These are phyloP conservation scores for Coenonympha glycerion DNA, from an alignment of 2,888 invertebrate genomes.

Conservation along the genomic window DNA sequence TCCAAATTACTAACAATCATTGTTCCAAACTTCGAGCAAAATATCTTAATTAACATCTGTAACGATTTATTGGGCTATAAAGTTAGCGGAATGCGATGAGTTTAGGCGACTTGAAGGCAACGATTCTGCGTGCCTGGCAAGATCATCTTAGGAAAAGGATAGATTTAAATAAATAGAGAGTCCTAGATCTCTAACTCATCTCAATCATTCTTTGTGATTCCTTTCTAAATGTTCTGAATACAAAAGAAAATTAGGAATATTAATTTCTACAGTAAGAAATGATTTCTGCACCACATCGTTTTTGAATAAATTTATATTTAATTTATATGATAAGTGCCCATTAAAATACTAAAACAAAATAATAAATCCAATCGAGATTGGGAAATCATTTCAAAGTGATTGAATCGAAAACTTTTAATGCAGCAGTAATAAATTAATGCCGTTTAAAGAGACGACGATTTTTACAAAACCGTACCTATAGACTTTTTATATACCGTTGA, in stretches of 20 bases:
- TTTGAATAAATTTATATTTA: too few species aligned
- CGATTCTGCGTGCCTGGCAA: too few species aligned
- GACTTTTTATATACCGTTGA: not conserved
- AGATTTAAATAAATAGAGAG: not conserved
- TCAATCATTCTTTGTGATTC: too few species aligned
- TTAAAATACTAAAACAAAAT: not conserved
- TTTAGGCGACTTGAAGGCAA: not conserved
- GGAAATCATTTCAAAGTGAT: not conserved
- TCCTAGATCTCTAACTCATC: too few species aligned
- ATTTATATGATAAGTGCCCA: too few species aligned
- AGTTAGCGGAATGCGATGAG: not conserved
- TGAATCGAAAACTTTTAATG: not conserved
- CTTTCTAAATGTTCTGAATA: too few species aligned
- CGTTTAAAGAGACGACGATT: not conserved
- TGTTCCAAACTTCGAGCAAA: slow-evolving; percentile 1
- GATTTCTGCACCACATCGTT: too few species aligned
- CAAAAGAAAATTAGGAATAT: too few species aligned
- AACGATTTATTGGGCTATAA: not conserved
- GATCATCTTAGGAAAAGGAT: too few species aligned
- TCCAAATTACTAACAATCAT: slow-evolving; percentile 1
- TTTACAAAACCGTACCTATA: slow-evolving; percentile 8
- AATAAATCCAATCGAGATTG: not conserved
- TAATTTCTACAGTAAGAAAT: too few species aligned
- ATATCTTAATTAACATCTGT: slow-evolving; percentile 10
- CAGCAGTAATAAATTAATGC: slow-evolving; percentile 11